Evolutionary conservation across 2,888 invertebrate genomes (phyloP).

Genomic region (Polydrusus pterygomalis): DNA sequence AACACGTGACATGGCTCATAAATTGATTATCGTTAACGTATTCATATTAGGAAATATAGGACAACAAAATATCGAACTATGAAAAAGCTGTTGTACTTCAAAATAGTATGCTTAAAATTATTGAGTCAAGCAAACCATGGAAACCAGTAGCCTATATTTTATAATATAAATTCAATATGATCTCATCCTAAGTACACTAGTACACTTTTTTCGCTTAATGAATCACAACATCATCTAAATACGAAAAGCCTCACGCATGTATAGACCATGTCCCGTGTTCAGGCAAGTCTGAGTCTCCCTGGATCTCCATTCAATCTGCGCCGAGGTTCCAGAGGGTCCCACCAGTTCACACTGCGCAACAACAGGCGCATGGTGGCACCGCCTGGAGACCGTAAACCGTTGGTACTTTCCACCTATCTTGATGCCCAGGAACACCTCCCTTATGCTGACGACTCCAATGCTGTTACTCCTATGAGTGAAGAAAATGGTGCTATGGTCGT

Average conservation of each 20-base stretch:
- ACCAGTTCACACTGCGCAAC: slow-evolving; percentile 92
- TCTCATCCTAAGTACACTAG: background rate
- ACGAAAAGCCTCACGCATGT: slow-evolving; percentile 66
- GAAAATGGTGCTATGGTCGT: slow-evolving; percentile 97
- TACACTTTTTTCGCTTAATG: slow-evolving; percentile 15
- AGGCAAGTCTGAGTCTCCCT: slow-evolving; percentile 97
- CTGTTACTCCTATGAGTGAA: slow-evolving; percentile 98
- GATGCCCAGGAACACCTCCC: slow-evolving; percentile 96
- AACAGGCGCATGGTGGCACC: slow-evolving; percentile 86
- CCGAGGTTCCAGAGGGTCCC: slow-evolving; percentile 92
- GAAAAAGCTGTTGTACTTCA: too few relatives aligned
- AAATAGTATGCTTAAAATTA: background rate
- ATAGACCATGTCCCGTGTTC: slow-evolving; percentile 72
- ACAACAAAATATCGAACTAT: background rate
- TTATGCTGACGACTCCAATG: slow-evolving; percentile 97
- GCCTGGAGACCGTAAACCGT: slow-evolving; percentile 92
- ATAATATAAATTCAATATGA: background rate
- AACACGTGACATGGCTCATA: slow-evolving; percentile 57
- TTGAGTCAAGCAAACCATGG: background rate
- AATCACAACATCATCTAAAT: slow-evolving; percentile 31
- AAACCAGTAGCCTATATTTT: background rate
- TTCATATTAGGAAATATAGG: slow-evolving; percentile 19
- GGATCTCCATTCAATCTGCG: slow-evolving; percentile 97
- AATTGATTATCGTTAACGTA: background rate
- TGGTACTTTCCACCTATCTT: slow-evolving; percentile 94